Percentiles rank a stretch among this genome's conserved stretches.
Evolutionary conservation across 2,888 invertebrate species (phyloP).

Genomic region (Leucophenga montana): DNA sequence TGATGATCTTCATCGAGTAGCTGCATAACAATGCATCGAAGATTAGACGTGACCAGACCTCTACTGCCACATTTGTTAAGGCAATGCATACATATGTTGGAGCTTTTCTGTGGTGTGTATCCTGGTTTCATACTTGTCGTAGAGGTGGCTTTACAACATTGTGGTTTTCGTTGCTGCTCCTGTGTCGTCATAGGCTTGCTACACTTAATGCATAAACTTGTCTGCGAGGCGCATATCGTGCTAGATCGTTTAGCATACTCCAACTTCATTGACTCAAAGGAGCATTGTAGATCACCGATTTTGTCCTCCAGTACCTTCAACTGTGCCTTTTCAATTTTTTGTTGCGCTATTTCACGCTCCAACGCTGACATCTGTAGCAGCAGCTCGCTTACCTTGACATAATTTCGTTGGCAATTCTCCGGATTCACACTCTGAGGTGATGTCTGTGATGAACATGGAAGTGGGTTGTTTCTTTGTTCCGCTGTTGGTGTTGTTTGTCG

Average conservation of each 20-base stretch:
- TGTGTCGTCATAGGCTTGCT: too few species aligned
- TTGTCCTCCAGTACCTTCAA: background rate
- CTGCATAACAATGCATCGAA: slow-evolving; percentile 30
- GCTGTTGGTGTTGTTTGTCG: too few species aligned
- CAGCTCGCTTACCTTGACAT: background rate
- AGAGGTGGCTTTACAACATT: too few species aligned
- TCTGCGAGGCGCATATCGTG: too few species aligned
- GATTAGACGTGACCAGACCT: slow-evolving; percentile 25
- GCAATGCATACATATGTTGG: slow-evolving; percentile 45
- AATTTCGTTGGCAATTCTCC: background rate
- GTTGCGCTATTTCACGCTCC: background rate
- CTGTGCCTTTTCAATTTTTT: background rate
- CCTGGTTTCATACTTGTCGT: background rate
- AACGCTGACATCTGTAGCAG: background rate
- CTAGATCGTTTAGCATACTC: background rate
- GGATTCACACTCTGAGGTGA: background rate
- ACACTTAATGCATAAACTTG: too few species aligned
- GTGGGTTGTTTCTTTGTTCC: too few species aligned
- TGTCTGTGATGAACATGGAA: too few species aligned
- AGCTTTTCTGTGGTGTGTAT: slow-evolving; percentile 8
- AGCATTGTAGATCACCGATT: background rate
- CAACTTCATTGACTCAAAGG: background rate
- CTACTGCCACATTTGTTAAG: slow-evolving; percentile 7
- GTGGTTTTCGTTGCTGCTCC: too few species aligned
- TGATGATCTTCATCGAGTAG: background rate